Evolutionary conservation across 2,888 invertebrate genomes (phyloP), one percentile per base, ranked within the genome.

Genomic region (Leucophora obtusa): DNA sequence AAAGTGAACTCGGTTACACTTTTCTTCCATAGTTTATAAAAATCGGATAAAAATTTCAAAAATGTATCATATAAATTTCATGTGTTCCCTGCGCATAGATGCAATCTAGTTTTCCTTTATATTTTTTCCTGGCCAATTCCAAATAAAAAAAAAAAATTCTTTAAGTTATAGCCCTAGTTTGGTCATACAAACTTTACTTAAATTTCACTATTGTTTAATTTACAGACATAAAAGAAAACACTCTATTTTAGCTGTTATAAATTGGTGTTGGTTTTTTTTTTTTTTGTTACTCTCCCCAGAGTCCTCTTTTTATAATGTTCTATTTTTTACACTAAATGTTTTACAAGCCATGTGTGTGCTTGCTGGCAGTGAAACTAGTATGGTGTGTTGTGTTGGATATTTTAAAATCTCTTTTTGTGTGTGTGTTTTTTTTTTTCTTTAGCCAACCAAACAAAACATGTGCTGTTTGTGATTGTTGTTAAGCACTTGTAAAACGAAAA

Each of bases 391-490:
- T 38, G 43, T n/a, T 47, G 43, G n/a, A n/a, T 47, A 47, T 47
- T 47, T 47, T 6, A 47, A 47, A 47, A 47, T 14, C n/a, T 62
- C 47, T 21, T 62, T n/a, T 54, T 35, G 33, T n/a, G 51, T 47
- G 51, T 1, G 10, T 35, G 58, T 65, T 66, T 58, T 73, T n/a
- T 51, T 47, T 43, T 70, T n/a, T n/a, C n/a, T 58, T 56, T 60
- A 69, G 62, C 56, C 35, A 15, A 51, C 24, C 35, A 58, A 50
- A 24, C 24, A 35, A 70, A 76, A 70, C 69, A 76, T 71, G 50
- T 59, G 63, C 53, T 60, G 35, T 21, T 74, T 60, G 53, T 47
- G 54, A 68, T 43, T 60, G 53, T 21, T 54, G n/a, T 18, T 7
- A 47, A 72, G 6, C 2, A 43, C 10, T 53, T 74, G 28, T 17